Evolutionary conservation across 2,888 invertebrate genomes (phyloP), one percentile per base, ranked within the genome.

Genomic region (Bellardia pandia): DNA sequence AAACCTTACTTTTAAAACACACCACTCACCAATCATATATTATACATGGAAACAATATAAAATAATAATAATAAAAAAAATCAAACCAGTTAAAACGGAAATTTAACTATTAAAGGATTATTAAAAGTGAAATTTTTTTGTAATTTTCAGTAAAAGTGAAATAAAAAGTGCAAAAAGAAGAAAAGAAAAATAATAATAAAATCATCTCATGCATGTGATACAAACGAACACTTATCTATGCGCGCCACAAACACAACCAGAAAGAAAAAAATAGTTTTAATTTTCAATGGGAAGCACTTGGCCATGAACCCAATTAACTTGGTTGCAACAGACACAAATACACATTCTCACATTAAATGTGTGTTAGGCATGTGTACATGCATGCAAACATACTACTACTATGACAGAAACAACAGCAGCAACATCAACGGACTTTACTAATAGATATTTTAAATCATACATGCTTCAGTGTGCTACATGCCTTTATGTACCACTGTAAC

Each of bases 271-370:
- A 86, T 85, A 89, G 88, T 88, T 88, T 89, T 89, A 86, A 89
- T 89, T 89, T 86, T 77, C 87, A 87, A 87, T 87, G 87, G 85
- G 87, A 87, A 87, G 87, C 87, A 85, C 87, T 87, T 87, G 87
- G 87, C 87, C 87, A 85, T 87, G 87, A 87, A 85, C 87, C 85
- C 81, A 87, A 87, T 87, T 87, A 87, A 87, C 85, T 85, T 71
- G 68, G 69, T 78, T 85, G 58, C 79, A 86, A 79, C 56, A 69
- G 48, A 53, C 74, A 68, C 16, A 75, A 40, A 62, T 4, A 71
- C n/a, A 58, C 40, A 48, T 37, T 23, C 58, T 42, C 23, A 11
- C 11, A 68, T 68, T n/a, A 62, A 82, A 82, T 51, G 45, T 58
- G 33, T 66, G 56, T 69, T 72, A 53, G 33, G 48, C 45, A 42